phyloP scores from a whole-genome alignment of 2,888 invertebrate genomes.

The Philhelius pedissequus region DNA sequence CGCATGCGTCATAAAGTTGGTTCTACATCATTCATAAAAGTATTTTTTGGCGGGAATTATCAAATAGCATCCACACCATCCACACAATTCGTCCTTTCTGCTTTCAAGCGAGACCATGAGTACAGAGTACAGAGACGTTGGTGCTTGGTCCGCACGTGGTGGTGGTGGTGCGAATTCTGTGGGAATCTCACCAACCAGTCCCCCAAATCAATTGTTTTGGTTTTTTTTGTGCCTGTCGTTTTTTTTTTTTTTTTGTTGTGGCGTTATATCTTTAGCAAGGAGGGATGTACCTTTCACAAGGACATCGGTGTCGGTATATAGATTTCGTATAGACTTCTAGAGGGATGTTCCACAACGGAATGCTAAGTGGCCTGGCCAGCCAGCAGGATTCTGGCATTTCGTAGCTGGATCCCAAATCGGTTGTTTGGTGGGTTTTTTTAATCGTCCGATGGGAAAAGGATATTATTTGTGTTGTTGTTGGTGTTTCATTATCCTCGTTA shows the following conservation, averaged over 20 bases:
- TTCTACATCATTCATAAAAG: conserved; percentile 11
- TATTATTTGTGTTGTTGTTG: conserved; percentile 9
- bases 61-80: background rate
- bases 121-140: conserved; percentile 20
- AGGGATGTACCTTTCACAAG: conserved; percentile 61
- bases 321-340: conserved; percentile 21
- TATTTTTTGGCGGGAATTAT: conserved; percentile 9
- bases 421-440: conserved; percentile 66
- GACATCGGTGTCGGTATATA: background rate
- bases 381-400: conserved; percentile 66
- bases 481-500: conserved; percentile 23
- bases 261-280: conserved; percentile 42
- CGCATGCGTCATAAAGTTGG: conserved; percentile 40
- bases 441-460: conserved; percentile 68
- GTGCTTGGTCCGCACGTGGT: conserved; percentile 36
- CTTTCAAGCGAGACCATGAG: conserved; percentile 11
- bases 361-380: conserved; percentile 68
- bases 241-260: conserved; percentile 42
- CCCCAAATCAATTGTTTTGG: conserved; percentile 50
- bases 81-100: conserved; percentile 20
- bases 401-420: conserved; percentile 67
- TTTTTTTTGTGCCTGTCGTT: conserved; percentile 1
- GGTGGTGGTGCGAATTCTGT: conserved; percentile 42
- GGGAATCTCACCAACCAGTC: conserved; percentile 35
- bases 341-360: conserved; percentile 65